Evolutionary conservation across 1,140 invertebrate species (phyloP).

Genomic region (Caenorhabditis latens): DNA sequence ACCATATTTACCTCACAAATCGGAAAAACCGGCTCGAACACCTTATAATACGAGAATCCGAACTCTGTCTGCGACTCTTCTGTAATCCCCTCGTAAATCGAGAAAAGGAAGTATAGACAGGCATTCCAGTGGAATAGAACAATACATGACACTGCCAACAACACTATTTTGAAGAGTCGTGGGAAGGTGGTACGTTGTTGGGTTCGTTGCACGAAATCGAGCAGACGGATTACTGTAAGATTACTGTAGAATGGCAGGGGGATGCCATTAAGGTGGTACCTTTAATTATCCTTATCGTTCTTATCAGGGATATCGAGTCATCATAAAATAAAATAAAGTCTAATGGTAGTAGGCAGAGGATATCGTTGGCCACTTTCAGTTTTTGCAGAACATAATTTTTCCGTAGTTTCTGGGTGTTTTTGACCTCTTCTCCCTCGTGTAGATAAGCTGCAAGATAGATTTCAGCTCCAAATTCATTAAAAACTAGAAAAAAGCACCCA

Average conservation of each 20-base stretch:
- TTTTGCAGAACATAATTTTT: slow-evolving; percentile 34
- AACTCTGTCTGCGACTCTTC: slow-evolving; percentile 50
- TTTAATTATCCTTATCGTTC: slow-evolving; percentile 56
- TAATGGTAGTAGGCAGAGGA: slow-evolving; percentile 56
- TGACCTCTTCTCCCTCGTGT: slow-evolving; percentile 22
- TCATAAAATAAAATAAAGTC: slow-evolving; percentile 46
- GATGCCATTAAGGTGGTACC: neutral
- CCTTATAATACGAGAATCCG: slow-evolving; percentile 62
- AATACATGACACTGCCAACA: slow-evolving; percentile 32
- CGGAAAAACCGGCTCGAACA: slow-evolving; percentile 56
- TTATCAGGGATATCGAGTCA: slow-evolving; percentile 47
- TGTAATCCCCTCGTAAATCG: slow-evolving; percentile 50
- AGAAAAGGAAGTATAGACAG: slow-evolving; percentile 58
- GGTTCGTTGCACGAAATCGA: slow-evolving; percentile 25
- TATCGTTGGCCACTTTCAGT: slow-evolving; percentile 39
- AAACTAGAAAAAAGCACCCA: neutral
- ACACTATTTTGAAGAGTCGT: neutral
- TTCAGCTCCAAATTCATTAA: neutral
- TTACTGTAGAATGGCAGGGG: neutral
- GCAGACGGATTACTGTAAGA: neutral
- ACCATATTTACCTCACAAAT: slow-evolving; percentile 46
- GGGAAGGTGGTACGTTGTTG: slow-evolving; percentile 7
- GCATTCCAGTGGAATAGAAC: slow-evolving; percentile 63
- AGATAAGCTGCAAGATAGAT: slow-evolving; percentile 2
- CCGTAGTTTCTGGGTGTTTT: neutral